phyloP scores from a whole-genome alignment of 1,140 invertebrate genomes.

The Drosophila rufa region DNA sequence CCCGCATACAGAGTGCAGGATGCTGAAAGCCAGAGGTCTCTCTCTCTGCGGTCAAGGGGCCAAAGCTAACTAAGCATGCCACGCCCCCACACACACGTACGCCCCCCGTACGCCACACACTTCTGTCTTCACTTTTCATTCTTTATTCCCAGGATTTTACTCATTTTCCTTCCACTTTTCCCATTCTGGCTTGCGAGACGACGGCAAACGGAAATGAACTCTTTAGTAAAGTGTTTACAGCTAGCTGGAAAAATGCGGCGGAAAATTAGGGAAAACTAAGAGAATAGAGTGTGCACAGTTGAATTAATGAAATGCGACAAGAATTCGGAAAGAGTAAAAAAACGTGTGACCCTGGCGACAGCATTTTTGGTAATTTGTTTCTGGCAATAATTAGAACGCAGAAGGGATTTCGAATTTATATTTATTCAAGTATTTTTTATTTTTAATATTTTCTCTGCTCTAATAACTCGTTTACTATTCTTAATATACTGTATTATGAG shows the following conservation, averaged over 20 bases:
- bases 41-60: slow-evolving; percentile 50
- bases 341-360: not conserved
- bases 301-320: slow-evolving; percentile 30
- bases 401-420: not conserved
- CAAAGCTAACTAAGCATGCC: slow-evolving; percentile 66
- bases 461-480: no score
- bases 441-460: not conserved
- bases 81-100: slow-evolving; percentile 20
- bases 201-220: slow-evolving; percentile 74
- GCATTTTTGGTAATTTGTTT: not conserved
- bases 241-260: slow-evolving; percentile 25
- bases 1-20: not conserved
- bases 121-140: slow-evolving; percentile 39
- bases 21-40: slow-evolving; percentile 12
- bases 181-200: slow-evolving; percentile 38
- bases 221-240: slow-evolving; percentile 66
- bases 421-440: not conserved
- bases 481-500: no score
- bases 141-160: slow-evolving; percentile 33
- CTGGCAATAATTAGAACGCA: not conserved
- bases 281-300: not conserved
- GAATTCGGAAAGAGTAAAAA: not conserved
- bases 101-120: slow-evolving; percentile 5
- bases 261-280: slow-evolving; percentile 13
- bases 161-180: slow-evolving; percentile 18